Base-by-base conservation (phyloP, 2,888 invertebrate species). In the Heliconius ethilla region DNA sequence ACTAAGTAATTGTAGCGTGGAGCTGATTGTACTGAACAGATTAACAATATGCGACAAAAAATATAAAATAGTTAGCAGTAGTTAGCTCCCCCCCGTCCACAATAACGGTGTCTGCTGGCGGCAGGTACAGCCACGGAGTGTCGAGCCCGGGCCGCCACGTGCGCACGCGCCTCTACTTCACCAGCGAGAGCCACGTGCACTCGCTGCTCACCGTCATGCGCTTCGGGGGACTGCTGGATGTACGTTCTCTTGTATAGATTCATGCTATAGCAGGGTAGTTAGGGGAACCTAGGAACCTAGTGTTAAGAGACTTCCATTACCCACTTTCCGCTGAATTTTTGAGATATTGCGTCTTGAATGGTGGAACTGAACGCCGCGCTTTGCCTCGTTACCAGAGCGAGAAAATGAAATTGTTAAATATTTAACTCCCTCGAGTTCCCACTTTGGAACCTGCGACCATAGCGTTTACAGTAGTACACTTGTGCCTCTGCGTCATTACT, bases 121-220 rank as follows among this genome's bases (percentile, higher is more conserved):
- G 78, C 82, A 97, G 97, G 87, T 99, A 99, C 94, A 99, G 99
- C 33, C 98, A 99, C 91, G 99, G 99, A 66, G 99, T 99, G 81
- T 98, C 99, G 65, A 99, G 99, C 86, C 99, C 99, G 40, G 99
- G 99, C 70, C 95, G 99, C 67, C 99, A 99, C 94, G 99, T 99
- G 40, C 96, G 99, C 82, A 99, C 99, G 11, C 96, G 99, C n/a
- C 95, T 99, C 66, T 99, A 99, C 94, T 99, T 99, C 92, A 99
- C 99, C 3, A 99, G 99, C 90, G 99, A 99, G 95, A 99, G 99
- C 89, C 99, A 99, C 93, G 98, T 99, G 81, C 99, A 99, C 93
- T 99, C 99, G 15, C 94, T 99, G 81, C 96, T 99, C 82, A 99
- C 99, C 5, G 98, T 99, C 79, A 95, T 99, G 75, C 95, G 99